phyloP scores from a whole-genome alignment of 2,797 vertebrate genomes.

The Crypturellus tataupa region DNA sequence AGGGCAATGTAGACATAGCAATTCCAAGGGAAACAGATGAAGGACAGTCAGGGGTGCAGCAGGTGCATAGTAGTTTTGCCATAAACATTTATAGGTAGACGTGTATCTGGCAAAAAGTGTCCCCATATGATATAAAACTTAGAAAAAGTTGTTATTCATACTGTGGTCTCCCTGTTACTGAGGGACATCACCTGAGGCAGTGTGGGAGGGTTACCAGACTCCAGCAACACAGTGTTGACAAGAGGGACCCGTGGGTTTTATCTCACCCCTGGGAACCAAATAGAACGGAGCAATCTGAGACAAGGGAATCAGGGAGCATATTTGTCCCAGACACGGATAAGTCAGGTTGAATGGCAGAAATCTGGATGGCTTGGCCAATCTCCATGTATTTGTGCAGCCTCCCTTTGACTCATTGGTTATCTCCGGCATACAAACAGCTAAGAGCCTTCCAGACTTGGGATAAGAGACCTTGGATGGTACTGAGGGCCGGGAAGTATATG shows the following conservation, averaged over 20 bases:
- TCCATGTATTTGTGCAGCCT: not conserved
- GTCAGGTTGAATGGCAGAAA: not conserved
- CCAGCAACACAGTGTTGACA: not conserved
- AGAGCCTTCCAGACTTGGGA: not conserved
- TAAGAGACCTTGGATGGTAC: not conserved
- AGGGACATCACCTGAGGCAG: not conserved
- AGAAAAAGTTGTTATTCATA: not conserved
- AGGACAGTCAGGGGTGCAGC: not conserved
- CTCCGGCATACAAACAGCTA: not conserved
- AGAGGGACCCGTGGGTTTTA: not conserved
- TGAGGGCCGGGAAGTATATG: not conserved
- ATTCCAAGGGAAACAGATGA: conserved; percentile 41
- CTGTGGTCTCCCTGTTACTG: not conserved
- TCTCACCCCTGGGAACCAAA: not conserved
- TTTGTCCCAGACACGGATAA: not conserved
- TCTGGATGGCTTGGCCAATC: not conserved
- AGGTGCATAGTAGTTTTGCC: conserved; percentile 1
- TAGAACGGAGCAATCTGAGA: not conserved
- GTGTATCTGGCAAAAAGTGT: not conserved
- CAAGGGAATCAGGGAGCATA: not conserved
- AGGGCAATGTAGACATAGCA: conserved; percentile 3
- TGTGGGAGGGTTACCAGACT: not conserved
- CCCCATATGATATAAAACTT: not conserved
- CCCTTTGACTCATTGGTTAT: not conserved
- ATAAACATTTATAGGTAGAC: not conserved